Evolutionary conservation across 2,113 vertebrate species (phyloP).

Genomic region (Pitta sordida): DNA sequence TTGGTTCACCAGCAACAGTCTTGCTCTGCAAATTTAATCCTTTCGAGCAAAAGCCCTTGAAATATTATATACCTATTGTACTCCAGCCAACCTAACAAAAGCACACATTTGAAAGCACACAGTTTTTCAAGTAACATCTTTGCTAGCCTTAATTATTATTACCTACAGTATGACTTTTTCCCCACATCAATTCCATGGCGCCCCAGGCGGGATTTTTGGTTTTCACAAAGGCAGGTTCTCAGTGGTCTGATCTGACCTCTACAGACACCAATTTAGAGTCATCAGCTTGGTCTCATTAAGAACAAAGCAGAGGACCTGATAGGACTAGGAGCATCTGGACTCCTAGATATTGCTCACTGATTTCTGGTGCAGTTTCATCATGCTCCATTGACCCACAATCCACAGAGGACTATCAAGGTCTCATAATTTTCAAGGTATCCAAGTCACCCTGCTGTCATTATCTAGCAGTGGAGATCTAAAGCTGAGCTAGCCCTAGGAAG

Average conservation of each 20-base stretch:
- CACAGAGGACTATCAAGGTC: background rate
- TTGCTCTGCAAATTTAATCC: background rate
- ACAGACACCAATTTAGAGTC: background rate
- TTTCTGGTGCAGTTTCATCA: background rate
- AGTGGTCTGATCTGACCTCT: background rate
- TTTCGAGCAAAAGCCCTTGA: background rate
- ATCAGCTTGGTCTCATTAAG: background rate
- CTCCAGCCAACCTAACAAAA: background rate
- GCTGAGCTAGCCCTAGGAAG: background rate
- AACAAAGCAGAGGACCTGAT: background rate
- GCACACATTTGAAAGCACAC: background rate
- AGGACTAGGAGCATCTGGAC: background rate
- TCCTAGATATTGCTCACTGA: background rate
- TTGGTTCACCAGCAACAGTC: background rate
- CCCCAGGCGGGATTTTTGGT: background rate
- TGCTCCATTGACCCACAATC: background rate
- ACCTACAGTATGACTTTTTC: background rate
- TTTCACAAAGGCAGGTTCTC: background rate
- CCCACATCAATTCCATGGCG: background rate
- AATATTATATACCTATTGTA: background rate
- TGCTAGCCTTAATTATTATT: background rate
- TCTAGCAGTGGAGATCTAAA: background rate
- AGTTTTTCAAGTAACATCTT: background rate
- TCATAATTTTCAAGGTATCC: background rate
- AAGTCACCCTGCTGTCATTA: background rate